phyloP scores from a whole-genome alignment of 2,113 vertebrate genomes.

The Circaetus gallicus region DNA sequence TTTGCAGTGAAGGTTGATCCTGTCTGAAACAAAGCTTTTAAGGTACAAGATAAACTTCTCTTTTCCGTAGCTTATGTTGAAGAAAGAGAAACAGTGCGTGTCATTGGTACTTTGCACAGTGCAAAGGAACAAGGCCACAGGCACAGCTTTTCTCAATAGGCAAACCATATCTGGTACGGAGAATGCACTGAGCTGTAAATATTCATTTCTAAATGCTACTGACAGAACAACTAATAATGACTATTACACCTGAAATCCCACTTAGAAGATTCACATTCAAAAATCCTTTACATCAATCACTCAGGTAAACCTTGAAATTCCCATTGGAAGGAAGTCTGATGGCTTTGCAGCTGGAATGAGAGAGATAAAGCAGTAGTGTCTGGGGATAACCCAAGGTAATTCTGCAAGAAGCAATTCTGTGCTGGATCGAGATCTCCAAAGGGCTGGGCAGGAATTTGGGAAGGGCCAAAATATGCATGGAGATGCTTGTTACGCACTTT shows the following conservation, averaged over 20 bases:
- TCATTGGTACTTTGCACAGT: neutral
- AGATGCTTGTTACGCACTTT: too few relatives aligned
- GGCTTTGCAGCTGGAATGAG: neutral
- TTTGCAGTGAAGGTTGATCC: neutral
- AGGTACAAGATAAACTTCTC: neutral
- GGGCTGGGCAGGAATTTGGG: neutral
- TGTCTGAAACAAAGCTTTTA: neutral
- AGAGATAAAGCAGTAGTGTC: neutral
- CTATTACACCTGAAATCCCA: neutral
- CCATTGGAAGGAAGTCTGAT: neutral
- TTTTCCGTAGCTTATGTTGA: neutral
- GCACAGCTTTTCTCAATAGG: neutral
- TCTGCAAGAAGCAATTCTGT: neutral
- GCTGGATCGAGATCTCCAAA: neutral
- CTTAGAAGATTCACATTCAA: neutral
- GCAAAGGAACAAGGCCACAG: neutral
- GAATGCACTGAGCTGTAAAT: neutral
- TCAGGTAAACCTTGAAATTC: neutral
- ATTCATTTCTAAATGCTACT: neutral
- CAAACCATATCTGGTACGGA: neutral
- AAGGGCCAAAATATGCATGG: accelerated
- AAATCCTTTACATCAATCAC: neutral
- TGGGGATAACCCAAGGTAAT: neutral
- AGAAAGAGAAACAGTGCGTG: neutral
- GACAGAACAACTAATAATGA: neutral